Percentiles rank a stretch among this genome's conserved stretches.
Conservation (phyloP, 2,797 vertebrate genomes). For the Zalophus californianus region DNA sequence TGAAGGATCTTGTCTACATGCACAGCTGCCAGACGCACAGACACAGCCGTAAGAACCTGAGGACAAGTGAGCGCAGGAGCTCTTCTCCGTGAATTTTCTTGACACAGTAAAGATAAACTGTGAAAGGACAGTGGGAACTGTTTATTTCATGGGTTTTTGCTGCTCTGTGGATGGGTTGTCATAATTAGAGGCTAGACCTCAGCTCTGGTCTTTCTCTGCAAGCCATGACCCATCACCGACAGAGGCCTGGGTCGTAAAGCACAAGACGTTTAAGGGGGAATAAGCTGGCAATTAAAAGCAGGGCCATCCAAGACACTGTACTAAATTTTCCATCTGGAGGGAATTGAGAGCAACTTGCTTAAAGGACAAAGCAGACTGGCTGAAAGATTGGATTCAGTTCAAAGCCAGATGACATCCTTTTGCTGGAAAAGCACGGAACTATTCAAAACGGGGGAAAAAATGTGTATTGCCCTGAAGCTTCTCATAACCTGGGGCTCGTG, state of each 20-base stretch:
- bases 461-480: neutral
- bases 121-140: neutral
- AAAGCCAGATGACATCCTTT: conserved; percentile 33
- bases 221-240: neutral
- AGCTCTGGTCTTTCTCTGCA: neutral
- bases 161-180: neutral
- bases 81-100: conserved; percentile 41
- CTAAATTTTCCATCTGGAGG: conserved; percentile 67
- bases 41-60: conserved; percentile 4
- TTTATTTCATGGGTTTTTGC: conserved; percentile 41
- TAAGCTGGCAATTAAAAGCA: conserved; percentile 45
- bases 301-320: neutral
- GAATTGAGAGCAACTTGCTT: neutral
- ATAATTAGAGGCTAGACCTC: conserved; percentile 22
- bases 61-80: conserved; percentile 12
- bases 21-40: conserved; percentile 55
- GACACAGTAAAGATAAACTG: conserved; percentile 68
- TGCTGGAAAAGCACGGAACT: neutral
- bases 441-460: neutral
- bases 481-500: neutral
- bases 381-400: neutral
- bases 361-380: conserved; percentile 28
- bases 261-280: neutral
- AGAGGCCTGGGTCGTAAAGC: conserved; percentile 59
- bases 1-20: conserved; percentile 54